Evolutionary conservation across 2,797 vertebrate species (phyloP).

Genomic region (Gephyroberyx darwinii): DNA sequence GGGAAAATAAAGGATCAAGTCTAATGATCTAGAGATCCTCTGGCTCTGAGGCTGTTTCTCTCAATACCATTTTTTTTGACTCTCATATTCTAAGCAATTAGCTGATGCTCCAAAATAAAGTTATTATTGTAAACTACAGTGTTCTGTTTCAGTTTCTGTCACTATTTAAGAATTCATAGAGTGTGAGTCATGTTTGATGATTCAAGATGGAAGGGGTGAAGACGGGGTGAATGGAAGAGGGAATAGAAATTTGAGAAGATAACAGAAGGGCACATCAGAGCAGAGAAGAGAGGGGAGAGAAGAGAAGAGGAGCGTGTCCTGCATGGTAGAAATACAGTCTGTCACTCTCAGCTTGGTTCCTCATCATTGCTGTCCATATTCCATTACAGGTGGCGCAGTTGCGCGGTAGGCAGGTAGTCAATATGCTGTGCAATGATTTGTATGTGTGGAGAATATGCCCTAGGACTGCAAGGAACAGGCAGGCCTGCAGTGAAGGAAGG

Average conservation of each 20-base stretch:
- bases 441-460: background rate
- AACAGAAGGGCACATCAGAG: background rate
- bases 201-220: background rate
- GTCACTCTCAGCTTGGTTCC: background rate
- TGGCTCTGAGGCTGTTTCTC: constrained; percentile 53
- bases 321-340: background rate
- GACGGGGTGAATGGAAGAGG: background rate
- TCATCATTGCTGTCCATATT: background rate
- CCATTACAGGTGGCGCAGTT: background rate
- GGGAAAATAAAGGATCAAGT: constrained; percentile 59
- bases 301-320: background rate
- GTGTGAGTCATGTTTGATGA: constrained; percentile 20
- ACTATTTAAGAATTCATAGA: constrained; percentile 28
- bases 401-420: background rate
- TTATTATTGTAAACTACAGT: background rate
- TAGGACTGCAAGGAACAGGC: background rate
- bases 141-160: background rate
- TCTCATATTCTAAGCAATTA: constrained; percentile 42
- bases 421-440: background rate
- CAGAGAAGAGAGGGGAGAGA: background rate
- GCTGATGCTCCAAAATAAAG: constrained; percentile 5
- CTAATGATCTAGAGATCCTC: constrained; percentile 67
- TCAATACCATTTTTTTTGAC: constrained; percentile 58
- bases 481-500: background rate
- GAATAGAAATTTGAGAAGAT: background rate